Base-by-base conservation (phyloP, 2,113 vertebrate species). In the Tinamus guttatus region DNA sequence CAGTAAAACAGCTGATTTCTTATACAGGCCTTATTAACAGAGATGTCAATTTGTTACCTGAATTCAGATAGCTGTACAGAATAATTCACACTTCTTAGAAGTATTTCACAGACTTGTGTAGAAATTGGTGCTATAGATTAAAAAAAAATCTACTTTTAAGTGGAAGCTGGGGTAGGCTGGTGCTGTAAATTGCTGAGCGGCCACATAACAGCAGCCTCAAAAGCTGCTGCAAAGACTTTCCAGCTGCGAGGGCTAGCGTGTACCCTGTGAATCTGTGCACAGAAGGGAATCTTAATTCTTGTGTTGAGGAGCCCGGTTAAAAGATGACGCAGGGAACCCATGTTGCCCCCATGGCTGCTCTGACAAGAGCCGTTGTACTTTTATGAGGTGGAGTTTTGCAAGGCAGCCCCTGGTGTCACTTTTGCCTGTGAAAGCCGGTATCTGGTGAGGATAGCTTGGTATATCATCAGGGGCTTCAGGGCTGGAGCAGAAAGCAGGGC, bases 31-130 rank as follows among this genome's bases (percentile, higher is more conserved):
- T 54, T 63, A 87, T 17, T 81, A 73, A 14, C 30, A 52, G 63
- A 2, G 1, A 5, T 85, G 67, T 71, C 1, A 5, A 0, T 86
- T 68, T 73, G 52, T 71, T 75, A 47, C 65, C 6, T 0, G 0
- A 54, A n/a, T 77, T 85, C 12, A 67, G 52, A 81, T 59, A 16
- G 59, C n/a, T 28, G 9, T 19, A 24, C 25, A 19, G n/a, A 69
- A 77, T 54, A 80, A 67, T 51, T 70, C 21, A 65, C 62, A 52
- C 27, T 2, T 63, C 15, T 45, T 43, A 14, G 20, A 81, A 49
- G 25, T 73, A 1, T 6, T 65, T 74, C 76, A 41, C 34, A 52
- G 49, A 32, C 18, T 40, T 58, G 2, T 43, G 17, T 77, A 63
- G 38, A 71, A 81, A 86, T 56, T 47, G 30, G 41, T 78, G 51